phyloP scores from a whole-genome alignment of 1,140 invertebrate species.

The Brachystomella parvula region DNA sequence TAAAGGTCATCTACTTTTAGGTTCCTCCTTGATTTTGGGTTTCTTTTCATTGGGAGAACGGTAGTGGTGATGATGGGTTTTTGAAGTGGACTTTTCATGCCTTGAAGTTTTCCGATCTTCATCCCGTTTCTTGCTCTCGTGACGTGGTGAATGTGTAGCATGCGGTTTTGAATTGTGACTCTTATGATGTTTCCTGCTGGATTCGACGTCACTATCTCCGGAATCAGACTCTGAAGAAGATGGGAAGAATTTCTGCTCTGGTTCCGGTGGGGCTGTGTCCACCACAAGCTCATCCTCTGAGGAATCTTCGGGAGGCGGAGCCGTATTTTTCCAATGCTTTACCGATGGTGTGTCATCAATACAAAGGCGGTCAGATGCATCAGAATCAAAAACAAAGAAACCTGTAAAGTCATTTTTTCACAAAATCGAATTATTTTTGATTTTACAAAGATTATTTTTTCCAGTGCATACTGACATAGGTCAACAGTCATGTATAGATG shows the following conservation, averaged over 20 bases:
- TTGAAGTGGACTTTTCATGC: background rate
- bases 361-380: constrained; percentile 16
- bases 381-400: constrained; percentile 14
- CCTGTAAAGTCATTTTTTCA: background rate
- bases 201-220: background rate
- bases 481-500: too few relatives aligned
- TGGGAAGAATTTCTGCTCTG: background rate
- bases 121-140: background rate
- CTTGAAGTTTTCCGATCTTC: background rate
- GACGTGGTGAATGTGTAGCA: background rate
- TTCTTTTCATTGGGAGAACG: background rate
- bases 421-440: background rate
- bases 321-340: constrained; percentile 1
- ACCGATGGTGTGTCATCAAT: constrained; percentile 10
- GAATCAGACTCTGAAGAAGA: constrained; percentile 14
- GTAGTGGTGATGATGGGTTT: background rate
- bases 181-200: background rate
- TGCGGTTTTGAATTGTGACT: constrained; percentile 2
- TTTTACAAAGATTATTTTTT: background rate
- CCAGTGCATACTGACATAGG: background rate
- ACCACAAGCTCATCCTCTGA: background rate
- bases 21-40: constrained; percentile 26
- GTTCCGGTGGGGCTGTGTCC: background rate
- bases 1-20: too few relatives aligned
- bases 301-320: background rate